Base-by-base conservation (phyloP, 2,797 vertebrate species). In the Tapirus indicus region DNA sequence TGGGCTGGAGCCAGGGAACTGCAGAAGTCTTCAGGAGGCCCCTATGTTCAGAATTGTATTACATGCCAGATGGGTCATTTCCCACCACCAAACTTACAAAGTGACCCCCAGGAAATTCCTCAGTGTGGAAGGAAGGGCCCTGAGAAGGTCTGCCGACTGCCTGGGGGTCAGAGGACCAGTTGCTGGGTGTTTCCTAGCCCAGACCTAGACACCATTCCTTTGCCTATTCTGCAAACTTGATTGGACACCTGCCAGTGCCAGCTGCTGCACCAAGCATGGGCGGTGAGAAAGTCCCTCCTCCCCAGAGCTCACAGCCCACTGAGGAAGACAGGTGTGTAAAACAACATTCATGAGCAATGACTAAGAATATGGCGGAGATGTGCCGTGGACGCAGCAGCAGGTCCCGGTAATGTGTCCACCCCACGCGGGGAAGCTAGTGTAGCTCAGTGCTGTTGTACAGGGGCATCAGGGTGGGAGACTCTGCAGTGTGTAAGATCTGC, bases 391-490 rank as follows among this genome's bases (percentile, higher is more conserved):
- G 9, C 10, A 0, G 21, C 29, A 20, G 21, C 25, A 32, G 54
- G 60, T 38, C 27, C 38, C 52, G 1, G 69, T 20, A 78, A 16
- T 1, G 2, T 8, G 35, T 38, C 17, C 9, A 0, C 8, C 52
- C 44, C 16, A 2, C 0, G 0, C 41, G 29, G 69, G 62, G 47
- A n/a, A 75, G 56, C 56, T 32, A 1, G 3, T 12, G 35, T 1
- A 27, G 21, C 23, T n/a, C 1, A 0, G 66, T 13, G 83, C 58
- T 64, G 9, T 23, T 13, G 32, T 11, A 47, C 49, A 52, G 49
- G 49, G 14, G 49, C 49, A 52, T 69, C 41, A 25, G 21, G 32
- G 16, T 52, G 69, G 83, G 41, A 56, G 78, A 6, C 47, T 38
- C 47, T 2, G 18, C 11, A 5, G 20, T 17, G 25, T n/a, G 8